Evolutionary conservation across 1,140 invertebrate genomes (phyloP), one percentile per base, ranked within the genome.

Genomic region (Leptoteleia sp.): DNA sequence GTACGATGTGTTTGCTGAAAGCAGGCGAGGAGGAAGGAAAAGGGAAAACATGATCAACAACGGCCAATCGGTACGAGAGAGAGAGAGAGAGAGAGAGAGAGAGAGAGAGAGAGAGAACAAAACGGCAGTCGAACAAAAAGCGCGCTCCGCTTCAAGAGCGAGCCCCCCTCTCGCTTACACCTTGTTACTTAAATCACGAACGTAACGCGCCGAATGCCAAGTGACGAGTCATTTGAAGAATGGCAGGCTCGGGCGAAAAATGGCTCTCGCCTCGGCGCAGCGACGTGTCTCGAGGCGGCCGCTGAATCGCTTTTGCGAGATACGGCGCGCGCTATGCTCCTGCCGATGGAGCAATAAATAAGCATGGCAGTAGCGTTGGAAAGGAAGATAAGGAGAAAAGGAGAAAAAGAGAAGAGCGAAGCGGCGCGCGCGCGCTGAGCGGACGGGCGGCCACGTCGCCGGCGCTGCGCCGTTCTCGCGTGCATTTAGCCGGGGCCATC

Each of bases 401-500:
- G 38, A 76, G 65, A 68, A 80, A 81, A 72, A 54, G 55, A 64
- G 40, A 59, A 50, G n/a, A n/a, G n/a, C 38, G 38, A 73, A 16
- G 43, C 37, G 27, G 1, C 35, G 62, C 9, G 68, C 72, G 19
- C 61, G 57, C 19, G 40, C 19, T 5, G 19, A 3, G 19, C n/a
- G 19, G 13, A 57, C 27, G 40, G 61, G 48, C 17, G 50, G 68
- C 1, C n/a, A 47, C 7, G 50, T 17, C 22, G 68, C 38, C 31
- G 12, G 38, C 37, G 70, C 17, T 68, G 57, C 47, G 57, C 47
- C 37, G 37, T 72, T 73, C 72, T 72, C 62, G 72, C 52, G 73
- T 71, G 64, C 79, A 75, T 81, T 81, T 75, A 62, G 68, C 25
- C 71, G 57, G 48, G 77, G 70, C 80, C 82, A 83, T 85, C 87